Base-by-base conservation (phyloP, 1,140 invertebrate genomes). In the Thrips palmi region DNA sequence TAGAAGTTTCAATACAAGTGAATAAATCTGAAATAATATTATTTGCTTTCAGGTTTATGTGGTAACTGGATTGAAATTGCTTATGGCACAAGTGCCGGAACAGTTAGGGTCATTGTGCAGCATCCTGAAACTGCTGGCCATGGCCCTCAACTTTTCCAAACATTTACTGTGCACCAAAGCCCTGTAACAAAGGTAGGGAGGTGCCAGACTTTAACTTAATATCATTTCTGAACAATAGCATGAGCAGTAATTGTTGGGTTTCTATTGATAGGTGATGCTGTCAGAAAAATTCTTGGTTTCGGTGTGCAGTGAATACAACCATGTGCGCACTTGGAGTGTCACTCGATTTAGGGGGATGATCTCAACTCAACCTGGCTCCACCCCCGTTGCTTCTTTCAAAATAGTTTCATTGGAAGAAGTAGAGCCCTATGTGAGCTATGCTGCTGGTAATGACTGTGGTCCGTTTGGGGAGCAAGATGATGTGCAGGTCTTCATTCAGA, bases 31-130 rank as follows among this genome's bases (percentile, higher is more conserved):
- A 38, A 42, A 17, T 35, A 37, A 3, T 15, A 38, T 33, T 36
- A 39, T 37, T 45, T 51, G 47, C 41, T 60, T 55, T 22, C 52
- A 89, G 87, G 84, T 68, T 63, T 94, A 23, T 91, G 85, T 62
- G 91, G 91, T 19, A 97, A 97, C 60, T 97, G 91, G 91, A 93
- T 97, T 51, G 93, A 98, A 66, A 97, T 98, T 49, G 93, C 93
- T 1, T 98, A 98, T 60, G 93, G 93, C 5, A 97, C 93, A 6
- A 79, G 79, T 52, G 87, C 83, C 12, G 93, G 93, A 11, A 87
- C 83, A 12, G 91, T 97, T 1, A 64, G 91, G 35, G 88, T 98
- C 0, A 97, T 97, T 41, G 92, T 97, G 0, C 93, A 97, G 51
- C 92, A 98, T 67, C 92, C 92, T 2, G 92, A 97, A 62, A 97